phyloP scores from a whole-genome alignment of 2,888 invertebrate species.

The Podabrus alpinus region DNA sequence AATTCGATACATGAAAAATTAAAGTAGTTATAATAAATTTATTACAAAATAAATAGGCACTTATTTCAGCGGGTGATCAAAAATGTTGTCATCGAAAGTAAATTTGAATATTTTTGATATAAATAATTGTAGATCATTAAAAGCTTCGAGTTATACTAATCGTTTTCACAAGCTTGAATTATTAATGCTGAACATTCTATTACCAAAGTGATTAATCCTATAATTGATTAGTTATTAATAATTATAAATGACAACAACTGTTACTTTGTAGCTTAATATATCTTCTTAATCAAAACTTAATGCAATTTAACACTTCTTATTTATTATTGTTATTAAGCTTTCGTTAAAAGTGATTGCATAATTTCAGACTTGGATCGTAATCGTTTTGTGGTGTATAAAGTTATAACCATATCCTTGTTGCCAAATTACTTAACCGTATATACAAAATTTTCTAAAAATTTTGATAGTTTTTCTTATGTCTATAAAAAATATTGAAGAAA shows the following conservation, averaged over 20 bases:
- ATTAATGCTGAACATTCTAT: constrained; percentile 1
- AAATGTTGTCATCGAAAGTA: neutral
- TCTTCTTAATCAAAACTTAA: neutral
- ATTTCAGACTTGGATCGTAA: neutral
- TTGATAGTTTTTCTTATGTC: neutral
- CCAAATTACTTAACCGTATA: neutral
- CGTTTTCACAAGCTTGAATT: constrained; percentile 1
- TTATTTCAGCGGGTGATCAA: constrained; percentile 5
- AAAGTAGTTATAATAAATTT: neutral
- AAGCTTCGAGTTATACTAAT: neutral
- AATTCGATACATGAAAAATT: neutral
- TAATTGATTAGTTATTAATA: neutral
- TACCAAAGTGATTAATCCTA: neutral
- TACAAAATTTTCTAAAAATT: neutral
- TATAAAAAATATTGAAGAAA: neutral
- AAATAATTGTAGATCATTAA: constrained; percentile 4
- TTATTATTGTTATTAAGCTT: neutral
- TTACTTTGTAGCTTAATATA: neutral
- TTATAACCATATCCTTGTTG: neutral
- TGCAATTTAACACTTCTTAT: neutral
- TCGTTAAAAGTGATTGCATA: neutral
- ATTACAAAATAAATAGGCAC: neutral
- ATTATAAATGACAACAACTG: constrained; percentile 1
- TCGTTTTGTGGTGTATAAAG: neutral
- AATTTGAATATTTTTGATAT: constrained; percentile 4